These are phyloP conservation scores for Syrmaticus mikado DNA, from an alignment of 2,113 vertebrate genomes.

Conservation along the genomic window DNA sequence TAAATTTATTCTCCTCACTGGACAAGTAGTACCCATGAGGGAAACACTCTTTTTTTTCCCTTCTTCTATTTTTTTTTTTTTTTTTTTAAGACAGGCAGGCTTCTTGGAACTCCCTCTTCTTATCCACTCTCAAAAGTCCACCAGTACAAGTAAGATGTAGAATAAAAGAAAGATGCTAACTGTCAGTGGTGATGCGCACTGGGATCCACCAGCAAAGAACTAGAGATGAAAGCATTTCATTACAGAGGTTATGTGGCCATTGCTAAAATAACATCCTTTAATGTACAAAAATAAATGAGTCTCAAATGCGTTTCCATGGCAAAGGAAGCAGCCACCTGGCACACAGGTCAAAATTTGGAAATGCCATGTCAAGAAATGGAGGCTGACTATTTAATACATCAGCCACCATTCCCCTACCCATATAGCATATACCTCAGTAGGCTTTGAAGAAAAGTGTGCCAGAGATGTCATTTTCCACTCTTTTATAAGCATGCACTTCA, in stretches of 20 bases:
- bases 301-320: not conserved
- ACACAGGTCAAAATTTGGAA: not conserved
- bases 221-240: not conserved
- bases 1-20: not conserved
- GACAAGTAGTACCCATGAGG: not conserved
- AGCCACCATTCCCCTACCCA: not conserved
- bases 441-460: not conserved
- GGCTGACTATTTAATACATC: not conserved
- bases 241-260: not conserved
- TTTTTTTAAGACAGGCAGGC: not conserved
- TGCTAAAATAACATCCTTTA: not conserved
- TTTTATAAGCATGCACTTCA: not conserved
- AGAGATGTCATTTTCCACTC: not conserved
- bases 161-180: not conserved
- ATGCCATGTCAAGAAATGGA: not conserved
- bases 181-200: not conserved
- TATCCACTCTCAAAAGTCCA: not conserved
- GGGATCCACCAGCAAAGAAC: not conserved
- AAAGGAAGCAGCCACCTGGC: not conserved
- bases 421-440: not conserved
- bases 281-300: not conserved
- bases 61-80: not conserved
- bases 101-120: slow-evolving; percentile 13
- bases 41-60: not conserved
- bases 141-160: not conserved